Evolutionary conservation across 2,113 vertebrate species (phyloP), one percentile per base, ranked within the genome.

Genomic region (Ageneiosus marmoratus): DNA sequence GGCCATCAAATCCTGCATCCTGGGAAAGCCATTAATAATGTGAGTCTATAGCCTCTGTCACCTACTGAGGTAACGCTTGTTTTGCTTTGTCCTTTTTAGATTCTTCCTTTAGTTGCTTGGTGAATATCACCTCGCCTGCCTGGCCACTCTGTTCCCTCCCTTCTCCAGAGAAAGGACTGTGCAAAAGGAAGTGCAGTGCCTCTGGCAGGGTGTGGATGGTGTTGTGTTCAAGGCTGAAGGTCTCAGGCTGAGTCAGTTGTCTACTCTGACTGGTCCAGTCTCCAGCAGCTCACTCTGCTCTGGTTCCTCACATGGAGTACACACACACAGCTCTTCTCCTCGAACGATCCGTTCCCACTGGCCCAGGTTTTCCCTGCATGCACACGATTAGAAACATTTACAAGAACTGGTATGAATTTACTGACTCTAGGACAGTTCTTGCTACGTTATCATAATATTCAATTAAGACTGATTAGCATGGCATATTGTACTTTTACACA

Each of bases 291-390:
- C 92, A 3, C 89, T 91, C 84, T 90, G 83, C 16, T 85, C 86
- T 12, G 80, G 79, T 0, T 91, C 72, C 4, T 90, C 90, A 18
- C 88, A 67, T 0, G 93, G 86, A 86, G 91, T 86, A 94, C 95
- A 94, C 44, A 94, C 80, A 0, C 94, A 89, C 0, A 94, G 92
- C 89, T 97, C 96, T 87, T 98, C 98, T 65, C 96, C 97, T 22
- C 89, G 94, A 0, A 95, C 96, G 55, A 99, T 95, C 89, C 94
- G 96, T 90, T 99, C 97, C 98, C 98, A 99, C 82, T 98, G 97
- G 86, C 84, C 86, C 79, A 99, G 96, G 92, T 99, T 99, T 60
- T 97, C 95, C 92, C 98, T 99, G 87, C 53, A 86, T 88, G 62
- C 80, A 84, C 84, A 37, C 5, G 56, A 29, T 48, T 11, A 56